Percentiles rank a stretch among this genome's conserved stretches.
These are phyloP conservation scores for Linurgus olivaceus DNA, from an alignment of 2,797 vertebrate genomes.

Conservation along the genomic window DNA sequence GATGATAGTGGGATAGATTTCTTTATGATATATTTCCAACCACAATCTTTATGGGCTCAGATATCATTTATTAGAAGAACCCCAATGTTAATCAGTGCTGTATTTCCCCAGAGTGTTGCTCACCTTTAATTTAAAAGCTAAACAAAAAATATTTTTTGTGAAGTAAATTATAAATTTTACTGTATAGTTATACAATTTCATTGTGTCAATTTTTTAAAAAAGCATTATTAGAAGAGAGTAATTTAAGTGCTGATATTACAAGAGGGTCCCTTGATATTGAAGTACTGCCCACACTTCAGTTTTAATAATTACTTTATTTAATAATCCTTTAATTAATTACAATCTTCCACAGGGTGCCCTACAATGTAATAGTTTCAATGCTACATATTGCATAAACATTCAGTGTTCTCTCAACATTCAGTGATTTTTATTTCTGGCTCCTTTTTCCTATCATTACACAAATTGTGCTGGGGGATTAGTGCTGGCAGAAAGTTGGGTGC, in stretches of 20 bases:
- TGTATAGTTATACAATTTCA: not conserved
- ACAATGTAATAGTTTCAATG: not conserved
- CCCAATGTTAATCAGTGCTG: not conserved
- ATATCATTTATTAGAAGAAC: not conserved
- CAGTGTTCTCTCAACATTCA: not conserved
- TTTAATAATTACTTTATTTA: not conserved
- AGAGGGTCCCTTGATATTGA: not conserved
- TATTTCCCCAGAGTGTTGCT: not conserved
- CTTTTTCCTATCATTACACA: not conserved
- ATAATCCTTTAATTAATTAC: not conserved
- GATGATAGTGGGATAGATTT: not conserved
- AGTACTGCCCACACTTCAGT: not conserved
- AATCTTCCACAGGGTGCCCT: not conserved
- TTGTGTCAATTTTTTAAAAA: not conserved
- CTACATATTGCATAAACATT: not conserved
- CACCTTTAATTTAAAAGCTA: not conserved
- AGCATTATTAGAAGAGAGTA: not conserved
- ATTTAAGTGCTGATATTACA: not conserved
- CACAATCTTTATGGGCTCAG: not conserved
- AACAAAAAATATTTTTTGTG: not conserved
- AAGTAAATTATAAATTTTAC: not conserved
- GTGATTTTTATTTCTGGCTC: not conserved
- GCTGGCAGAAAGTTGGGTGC: not conserved
- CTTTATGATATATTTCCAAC: not conserved
- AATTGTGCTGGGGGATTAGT: not conserved